Conservation (phyloP, 2,113 vertebrate species). For the Urocitellus parryii region DNA sequence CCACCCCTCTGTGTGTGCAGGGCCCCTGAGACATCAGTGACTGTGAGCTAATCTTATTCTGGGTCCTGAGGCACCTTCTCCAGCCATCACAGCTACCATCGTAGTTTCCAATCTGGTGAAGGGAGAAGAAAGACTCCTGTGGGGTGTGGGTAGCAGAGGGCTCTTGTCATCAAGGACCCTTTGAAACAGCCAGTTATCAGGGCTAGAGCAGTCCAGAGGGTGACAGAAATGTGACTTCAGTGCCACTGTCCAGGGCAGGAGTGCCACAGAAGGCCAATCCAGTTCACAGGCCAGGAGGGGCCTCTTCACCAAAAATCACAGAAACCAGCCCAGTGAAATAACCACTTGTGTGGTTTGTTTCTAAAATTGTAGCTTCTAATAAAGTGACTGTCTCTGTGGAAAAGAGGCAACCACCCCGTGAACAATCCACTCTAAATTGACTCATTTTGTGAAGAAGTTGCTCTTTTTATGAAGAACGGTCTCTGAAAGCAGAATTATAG, state of each 20-base stretch:
- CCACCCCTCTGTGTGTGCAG: too few relatives aligned
- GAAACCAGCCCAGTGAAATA: neutral
- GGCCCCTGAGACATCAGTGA: too few relatives aligned
- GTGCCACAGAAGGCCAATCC: conserved; percentile 87
- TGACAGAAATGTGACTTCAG: conserved; percentile 94
- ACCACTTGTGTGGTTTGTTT: neutral
- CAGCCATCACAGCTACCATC: too few relatives aligned
- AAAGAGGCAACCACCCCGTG: neutral
- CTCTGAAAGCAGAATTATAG: neutral
- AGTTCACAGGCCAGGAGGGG: neutral
- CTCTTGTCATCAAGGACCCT: conserved; percentile 93
- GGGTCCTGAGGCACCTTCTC: too few relatives aligned
- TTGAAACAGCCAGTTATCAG: conserved; percentile 89
- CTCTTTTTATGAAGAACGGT: neutral
- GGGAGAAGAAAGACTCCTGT: conserved; percentile 87
- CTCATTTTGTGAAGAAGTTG: neutral
- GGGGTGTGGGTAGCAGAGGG: conserved; percentile 92
- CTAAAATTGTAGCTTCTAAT: neutral
- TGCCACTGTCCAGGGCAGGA: conserved; percentile 86
- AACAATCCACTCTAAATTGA: neutral
- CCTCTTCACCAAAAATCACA: neutral
- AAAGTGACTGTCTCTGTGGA: neutral
- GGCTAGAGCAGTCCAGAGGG: conserved; percentile 91
- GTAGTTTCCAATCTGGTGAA: conserved; percentile 83
- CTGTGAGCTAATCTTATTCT: too few relatives aligned